phyloP scores from a whole-genome alignment of 2,888 invertebrate genomes.

The Tolmerus cingulatus region DNA sequence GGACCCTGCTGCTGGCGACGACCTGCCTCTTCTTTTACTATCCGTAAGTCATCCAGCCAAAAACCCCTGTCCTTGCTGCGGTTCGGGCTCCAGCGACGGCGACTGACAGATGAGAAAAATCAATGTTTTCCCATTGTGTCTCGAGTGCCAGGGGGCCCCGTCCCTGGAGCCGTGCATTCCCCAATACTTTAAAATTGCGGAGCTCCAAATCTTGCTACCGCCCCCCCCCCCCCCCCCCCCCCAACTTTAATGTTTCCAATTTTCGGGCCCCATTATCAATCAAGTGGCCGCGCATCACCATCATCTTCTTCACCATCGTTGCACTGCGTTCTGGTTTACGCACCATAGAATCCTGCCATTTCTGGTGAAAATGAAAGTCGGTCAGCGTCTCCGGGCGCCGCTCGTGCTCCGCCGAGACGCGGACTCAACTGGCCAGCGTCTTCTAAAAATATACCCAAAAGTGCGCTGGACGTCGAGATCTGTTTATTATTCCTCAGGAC shows the following conservation, averaged over 20 bases:
- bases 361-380: slow-evolving; percentile 39
- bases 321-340: not conserved
- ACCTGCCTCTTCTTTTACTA: slow-evolving; percentile 96
- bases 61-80: slow-evolving; percentile 15
- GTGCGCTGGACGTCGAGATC: not conserved
- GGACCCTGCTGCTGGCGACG: slow-evolving; percentile 92
- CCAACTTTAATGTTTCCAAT: not conserved
- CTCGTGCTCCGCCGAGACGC: not conserved
- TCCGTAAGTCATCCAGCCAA: slow-evolving; percentile 80
- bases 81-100: slow-evolving; percentile 15
- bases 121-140: slow-evolving; percentile 40
- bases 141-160: slow-evolving; percentile 4
- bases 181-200: not conserved
- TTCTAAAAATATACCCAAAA: slow-evolving; percentile 11
- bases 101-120: slow-evolving; percentile 43
- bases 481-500: not conserved
- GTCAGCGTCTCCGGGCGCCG: not conserved
- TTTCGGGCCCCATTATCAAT: not conserved
- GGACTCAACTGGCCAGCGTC: not conserved
- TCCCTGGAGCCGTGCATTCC: not conserved
- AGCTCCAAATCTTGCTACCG: not conserved
- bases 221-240: too few relatives aligned
- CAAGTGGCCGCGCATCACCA: not conserved
- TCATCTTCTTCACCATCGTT: not conserved
- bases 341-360: not conserved